Percentiles rank a stretch among this genome's conserved stretches.
These are phyloP conservation scores for Lepidothrix coronata DNA, from an alignment of 2,113 vertebrate genomes.

Conservation along the genomic window DNA sequence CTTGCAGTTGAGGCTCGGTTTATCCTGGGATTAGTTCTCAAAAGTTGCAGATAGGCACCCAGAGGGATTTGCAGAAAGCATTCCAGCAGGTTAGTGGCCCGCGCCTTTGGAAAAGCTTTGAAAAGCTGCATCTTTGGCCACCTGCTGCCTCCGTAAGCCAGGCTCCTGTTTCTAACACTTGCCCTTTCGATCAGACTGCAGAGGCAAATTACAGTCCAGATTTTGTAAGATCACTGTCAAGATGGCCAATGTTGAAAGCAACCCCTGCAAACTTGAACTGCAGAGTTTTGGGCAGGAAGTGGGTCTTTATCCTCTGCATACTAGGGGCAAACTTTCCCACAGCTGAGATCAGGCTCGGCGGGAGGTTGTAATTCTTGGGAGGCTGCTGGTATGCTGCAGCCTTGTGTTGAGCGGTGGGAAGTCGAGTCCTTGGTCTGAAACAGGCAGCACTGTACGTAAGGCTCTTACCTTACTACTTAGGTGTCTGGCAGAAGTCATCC, in stretches of 20 bases:
- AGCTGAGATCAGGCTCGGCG: neutral
- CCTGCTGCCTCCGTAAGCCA: conserved; percentile 35
- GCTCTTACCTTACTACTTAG: neutral
- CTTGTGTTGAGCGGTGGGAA: neutral
- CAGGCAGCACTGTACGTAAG: rapidly evolving
- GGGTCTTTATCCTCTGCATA: conserved; percentile 6
- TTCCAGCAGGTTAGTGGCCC: conserved; percentile 43
- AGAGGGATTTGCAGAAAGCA: conserved; percentile 6
- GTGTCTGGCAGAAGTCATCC: neutral
- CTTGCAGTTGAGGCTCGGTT: neutral
- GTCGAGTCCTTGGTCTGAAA: neutral
- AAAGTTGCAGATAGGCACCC: conserved; percentile 17
- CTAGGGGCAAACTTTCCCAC: conserved; percentile 39
- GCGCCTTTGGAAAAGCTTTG: conserved; percentile 21
- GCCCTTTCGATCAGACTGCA: neutral
- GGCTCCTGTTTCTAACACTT: conserved; percentile 1
- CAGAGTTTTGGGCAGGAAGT: conserved; percentile 24
- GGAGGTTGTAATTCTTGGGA: conserved; percentile 4
- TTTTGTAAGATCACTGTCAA: neutral
- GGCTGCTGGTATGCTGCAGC: neutral
- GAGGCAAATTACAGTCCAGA: neutral
- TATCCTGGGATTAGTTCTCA: conserved; percentile 31
- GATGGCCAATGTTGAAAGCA: neutral
- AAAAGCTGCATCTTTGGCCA: conserved; percentile 28
- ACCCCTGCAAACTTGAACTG: neutral